Evolutionary conservation across 2,113 vertebrate species (phyloP), one percentile per base, ranked within the genome.

Genomic region (Psammodynastes pulverulentus): DNA sequence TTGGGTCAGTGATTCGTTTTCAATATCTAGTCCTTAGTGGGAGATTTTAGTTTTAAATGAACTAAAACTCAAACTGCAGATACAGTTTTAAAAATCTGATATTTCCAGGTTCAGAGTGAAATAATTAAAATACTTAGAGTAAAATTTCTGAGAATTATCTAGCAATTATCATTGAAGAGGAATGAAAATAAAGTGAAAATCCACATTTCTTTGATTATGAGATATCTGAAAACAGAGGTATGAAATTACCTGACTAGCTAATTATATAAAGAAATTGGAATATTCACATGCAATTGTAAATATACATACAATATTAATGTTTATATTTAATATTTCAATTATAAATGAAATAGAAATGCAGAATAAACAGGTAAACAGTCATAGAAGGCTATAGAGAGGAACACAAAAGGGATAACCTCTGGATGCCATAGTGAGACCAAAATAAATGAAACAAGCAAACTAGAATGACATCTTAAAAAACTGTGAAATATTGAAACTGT

Each of bases 271-370:
- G 5, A 46, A 45, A 90, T 21, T 43, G 8, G 39, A n/a, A 56
- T 45, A 91, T n/a, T 84, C 34, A 15, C 12, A 49, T 17, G 2
- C 24, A 12, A 48, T 43, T 79, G 6, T 8, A 79, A 79, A 43
- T 39, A 39, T 43, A 19, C 34, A 43, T 79, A 9, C 6, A 17
- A 19, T 72, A 13, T 39, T 72, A 72, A 72, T 2, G 2, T 72
- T 72, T 72, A 34, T 34, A 39, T 67, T 67, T 72, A 39, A 72
- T 79, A 34, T 39, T 43, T 79, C 34, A 79, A 39, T 92, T 94
- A 96, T 96, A 97, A 97, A 96, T 94, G 96, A 96, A 97, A 96
- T 96, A 96, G 96, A 97, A 97, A 96, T 94, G 62, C 29, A 67
- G 29, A 67, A 89, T 91, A 96, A 94, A 96, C 91, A 89, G 92